Base-by-base conservation (phyloP, 2,797 vertebrate genomes). In the Astyanax mexicanus region DNA sequence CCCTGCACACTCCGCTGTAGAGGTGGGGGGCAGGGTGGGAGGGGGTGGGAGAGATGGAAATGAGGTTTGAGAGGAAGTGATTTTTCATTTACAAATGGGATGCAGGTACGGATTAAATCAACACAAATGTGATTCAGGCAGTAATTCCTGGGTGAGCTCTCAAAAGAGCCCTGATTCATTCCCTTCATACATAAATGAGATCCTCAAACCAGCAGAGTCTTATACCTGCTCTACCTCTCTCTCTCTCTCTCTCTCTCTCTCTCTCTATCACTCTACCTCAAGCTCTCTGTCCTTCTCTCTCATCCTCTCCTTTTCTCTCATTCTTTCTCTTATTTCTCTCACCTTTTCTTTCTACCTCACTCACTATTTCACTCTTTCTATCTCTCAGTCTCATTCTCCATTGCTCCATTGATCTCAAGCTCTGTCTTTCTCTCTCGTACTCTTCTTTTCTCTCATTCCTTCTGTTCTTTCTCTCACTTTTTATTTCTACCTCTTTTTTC, bases 31-130 rank as follows among this genome's bases (percentile, higher is more conserved):
- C 12, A 17, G 6, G 32, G 25, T 21, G 8, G 55, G 32, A 0
- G 3, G 54, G 12, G 54, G 54, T 32, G 29, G 32, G 19, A 35
- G 38, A 25, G 29, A 61, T 69, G 40, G 25, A 69, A 45, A 54
- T 37, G 17, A 37, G 42, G 7, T 72, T 32, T 47, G 40, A 47
- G 29, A 51, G 62, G 47, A 52, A 68, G 45, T 71, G 69, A 60
- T 67, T 69, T 45, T 78, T 61, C 61, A 72, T 72, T 51, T 60
- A 27, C 54, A 74, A 76, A 62, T 68, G 60, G 74, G 55, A 62
- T 79, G 29, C 27, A 47, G 40, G 57, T 29, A 29, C 1, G 42
- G 35, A 49, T 65, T 64, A 11, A 64, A 74, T 69, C 21, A 69
- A 69, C 47, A 55, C 49, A 54, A 54, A 54, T 54, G 38, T 54